Base-by-base conservation (phyloP, 2,113 vertebrate species). In the Triplophysa dalaica region DNA sequence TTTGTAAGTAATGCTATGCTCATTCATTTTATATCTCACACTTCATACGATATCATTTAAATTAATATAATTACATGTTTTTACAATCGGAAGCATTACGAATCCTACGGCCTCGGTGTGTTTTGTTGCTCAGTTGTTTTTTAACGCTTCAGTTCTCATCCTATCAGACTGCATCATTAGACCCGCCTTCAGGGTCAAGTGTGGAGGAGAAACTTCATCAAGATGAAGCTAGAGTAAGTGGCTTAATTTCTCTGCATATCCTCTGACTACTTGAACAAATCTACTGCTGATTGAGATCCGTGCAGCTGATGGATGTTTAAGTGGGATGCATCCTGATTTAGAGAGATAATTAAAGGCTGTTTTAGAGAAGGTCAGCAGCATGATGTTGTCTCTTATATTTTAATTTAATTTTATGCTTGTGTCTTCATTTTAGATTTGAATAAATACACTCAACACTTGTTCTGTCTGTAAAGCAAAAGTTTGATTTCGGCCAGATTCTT, bases 161-260 rank as follows among this genome's bases (percentile, higher is more conserved):
- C 83, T 83, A 86, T 48, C 88, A 99, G 97, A 96, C 96, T 2
- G 94, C 96, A 0, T 94, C 96, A 24, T 85, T 97, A 87, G 95
- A 99, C 84, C 97, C 96, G 0, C 96, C 97, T 2, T 96, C 96
- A 6, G 96, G 96, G 84, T 93, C 98, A 88, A 98, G 97, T 80
- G 96, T 99, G 96, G 97, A 99, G 86, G 95, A 99, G 88, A 98
- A 97, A 75, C 96, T 99, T 83, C 97, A 98, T 81, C 96, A 98
- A 89, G 99, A 98, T 58, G 97, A 98, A 94, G 98, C 97, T 87
- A 91, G 97, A 84, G 97, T 99, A 91, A 95, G 38, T 38, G 68
- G 54, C 17, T 58, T 33, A 22, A 38, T 24, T 58, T 21, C 65
- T 16, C 29, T 16, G 60, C 33, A 22, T 50, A 9, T 75, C 85